A percentile compares a stretch with the other conserved stretches of the same genome.
These are phyloP conservation scores for Drosophila paracracens DNA, from an alignment of 2,888 invertebrate species.

Conservation along the genomic window DNA sequence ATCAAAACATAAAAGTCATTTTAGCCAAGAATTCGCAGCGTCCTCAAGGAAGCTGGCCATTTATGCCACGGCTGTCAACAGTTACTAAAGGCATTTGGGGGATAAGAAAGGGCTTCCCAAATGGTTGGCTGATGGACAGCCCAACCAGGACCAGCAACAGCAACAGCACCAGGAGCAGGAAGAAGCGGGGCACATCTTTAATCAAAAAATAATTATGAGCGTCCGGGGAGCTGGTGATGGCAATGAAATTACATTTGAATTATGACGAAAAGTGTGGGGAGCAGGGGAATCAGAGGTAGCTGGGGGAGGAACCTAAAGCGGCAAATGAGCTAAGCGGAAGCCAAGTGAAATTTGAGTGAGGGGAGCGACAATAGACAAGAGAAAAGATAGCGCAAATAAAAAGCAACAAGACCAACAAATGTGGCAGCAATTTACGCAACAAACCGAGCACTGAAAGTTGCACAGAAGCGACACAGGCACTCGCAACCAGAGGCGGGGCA, in stretches of 20 bases:
- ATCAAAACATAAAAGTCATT: neutral
- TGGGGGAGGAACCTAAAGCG: slow-evolving; percentile 18
- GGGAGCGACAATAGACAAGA: slow-evolving; percentile 16
- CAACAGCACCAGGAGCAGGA: neutral
- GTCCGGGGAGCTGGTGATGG: slow-evolving; percentile 62
- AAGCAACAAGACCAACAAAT: slow-evolving; percentile 32
- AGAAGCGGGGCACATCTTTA: slow-evolving; percentile 60
- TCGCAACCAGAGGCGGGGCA: slow-evolving; percentile 21
- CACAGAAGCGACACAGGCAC: slow-evolving; percentile 32
- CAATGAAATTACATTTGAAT: slow-evolving; percentile 79
- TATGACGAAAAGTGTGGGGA: slow-evolving; percentile 52
- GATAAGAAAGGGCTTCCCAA: slow-evolving; percentile 32
- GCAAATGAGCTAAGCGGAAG: slow-evolving; percentile 76
- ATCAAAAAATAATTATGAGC: slow-evolving; percentile 82
- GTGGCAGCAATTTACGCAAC: slow-evolving; percentile 69
- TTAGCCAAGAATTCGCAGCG: neutral
- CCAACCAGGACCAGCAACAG: neutral
- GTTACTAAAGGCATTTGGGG: slow-evolving; percentile 25
- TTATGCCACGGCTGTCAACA: slow-evolving; percentile 28
- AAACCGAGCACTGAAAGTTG: slow-evolving; percentile 69
- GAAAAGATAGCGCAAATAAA: slow-evolving; percentile 54
- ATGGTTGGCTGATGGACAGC: slow-evolving; percentile 23
- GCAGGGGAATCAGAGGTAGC: neutral
- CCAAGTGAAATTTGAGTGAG: slow-evolving; percentile 70
- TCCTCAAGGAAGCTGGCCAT: slow-evolving; percentile 26